These are phyloP conservation scores for Neosilurus hyrtlii DNA, from an alignment of 2,797 vertebrate genomes.

Conservation along the genomic window DNA sequence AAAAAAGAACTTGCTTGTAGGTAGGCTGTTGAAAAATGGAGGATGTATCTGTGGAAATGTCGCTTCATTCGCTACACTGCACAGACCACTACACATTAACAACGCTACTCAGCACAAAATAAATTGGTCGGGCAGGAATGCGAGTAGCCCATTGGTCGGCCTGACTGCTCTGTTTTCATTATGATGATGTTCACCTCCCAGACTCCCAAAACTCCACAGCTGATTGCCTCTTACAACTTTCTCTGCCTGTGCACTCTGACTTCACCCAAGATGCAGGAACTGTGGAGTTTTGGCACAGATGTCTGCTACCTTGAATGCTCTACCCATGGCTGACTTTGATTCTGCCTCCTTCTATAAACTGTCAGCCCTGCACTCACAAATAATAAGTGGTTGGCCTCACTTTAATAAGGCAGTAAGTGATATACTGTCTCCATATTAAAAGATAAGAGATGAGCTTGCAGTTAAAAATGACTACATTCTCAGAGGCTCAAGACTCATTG, in stretches of 20 bases:
- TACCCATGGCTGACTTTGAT: too few relatives aligned
- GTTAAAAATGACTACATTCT: too few relatives aligned
- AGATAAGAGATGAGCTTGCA: too few relatives aligned
- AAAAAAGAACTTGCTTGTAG: neutral
- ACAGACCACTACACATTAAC: neutral
- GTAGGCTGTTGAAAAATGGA: conserved; percentile 2
- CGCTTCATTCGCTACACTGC: neutral
- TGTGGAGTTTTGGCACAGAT: too few relatives aligned
- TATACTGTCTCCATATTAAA: too few relatives aligned
- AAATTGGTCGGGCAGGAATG: neutral
- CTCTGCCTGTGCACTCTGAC: neutral
- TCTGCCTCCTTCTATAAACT: too few relatives aligned
- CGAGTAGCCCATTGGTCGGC: neutral
- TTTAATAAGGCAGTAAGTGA: too few relatives aligned
- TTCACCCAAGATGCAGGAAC: too few relatives aligned
- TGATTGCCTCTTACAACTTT: neutral
- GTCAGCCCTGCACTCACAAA: too few relatives aligned
- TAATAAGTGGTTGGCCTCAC: too few relatives aligned
- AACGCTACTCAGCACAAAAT: neutral
- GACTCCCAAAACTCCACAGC: neutral
- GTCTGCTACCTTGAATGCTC: too few relatives aligned
- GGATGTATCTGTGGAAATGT: neutral
- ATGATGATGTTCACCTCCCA: neutral
- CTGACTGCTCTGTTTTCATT: neutral
- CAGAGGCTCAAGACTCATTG: too few relatives aligned